phyloP scores from a whole-genome alignment of 2,888 invertebrate species.

The Timema cristinae region DNA sequence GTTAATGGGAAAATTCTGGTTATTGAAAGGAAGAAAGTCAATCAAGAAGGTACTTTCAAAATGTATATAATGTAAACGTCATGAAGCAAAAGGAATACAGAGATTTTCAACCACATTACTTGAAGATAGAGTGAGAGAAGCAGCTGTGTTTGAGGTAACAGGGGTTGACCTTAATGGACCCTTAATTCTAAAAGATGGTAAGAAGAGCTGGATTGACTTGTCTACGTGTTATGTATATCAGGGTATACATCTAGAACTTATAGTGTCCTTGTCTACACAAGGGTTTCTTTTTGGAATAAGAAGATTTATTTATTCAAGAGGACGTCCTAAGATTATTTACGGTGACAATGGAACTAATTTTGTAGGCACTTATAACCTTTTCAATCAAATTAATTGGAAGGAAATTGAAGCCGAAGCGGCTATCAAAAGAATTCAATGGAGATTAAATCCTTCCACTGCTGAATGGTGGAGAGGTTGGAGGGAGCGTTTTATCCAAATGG shows the following conservation, averaged over 20 bases:
- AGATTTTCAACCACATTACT: constrained; percentile 33
- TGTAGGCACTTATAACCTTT: too few relatives aligned
- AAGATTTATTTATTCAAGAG: constrained; percentile 39
- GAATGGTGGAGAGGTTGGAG: too few relatives aligned
- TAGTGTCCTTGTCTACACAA: constrained; percentile 36
- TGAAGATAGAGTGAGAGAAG: constrained; percentile 36
- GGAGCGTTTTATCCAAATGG: too few relatives aligned
- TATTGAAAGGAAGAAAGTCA: background rate
- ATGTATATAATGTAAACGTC: background rate
- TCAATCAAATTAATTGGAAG: too few relatives aligned
- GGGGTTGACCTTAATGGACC: constrained; percentile 44
- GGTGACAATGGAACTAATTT: background rate
- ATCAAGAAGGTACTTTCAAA: background rate
- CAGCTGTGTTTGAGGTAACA: constrained; percentile 37
- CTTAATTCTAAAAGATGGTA: constrained; percentile 34
- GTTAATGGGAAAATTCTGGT: background rate
- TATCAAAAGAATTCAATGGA: too few relatives aligned
- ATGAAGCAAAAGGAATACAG: background rate
- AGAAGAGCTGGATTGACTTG: constrained; percentile 40
- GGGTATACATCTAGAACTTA: constrained; percentile 41
- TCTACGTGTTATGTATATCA: constrained; percentile 43
- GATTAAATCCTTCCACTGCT: too few relatives aligned
- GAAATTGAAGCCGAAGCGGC: too few relatives aligned
- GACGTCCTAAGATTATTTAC: constrained; percentile 38
- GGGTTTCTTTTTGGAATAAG: constrained; percentile 38